Conservation (phyloP, 2,797 vertebrate genomes). For the Urophycis tenuis region DNA sequence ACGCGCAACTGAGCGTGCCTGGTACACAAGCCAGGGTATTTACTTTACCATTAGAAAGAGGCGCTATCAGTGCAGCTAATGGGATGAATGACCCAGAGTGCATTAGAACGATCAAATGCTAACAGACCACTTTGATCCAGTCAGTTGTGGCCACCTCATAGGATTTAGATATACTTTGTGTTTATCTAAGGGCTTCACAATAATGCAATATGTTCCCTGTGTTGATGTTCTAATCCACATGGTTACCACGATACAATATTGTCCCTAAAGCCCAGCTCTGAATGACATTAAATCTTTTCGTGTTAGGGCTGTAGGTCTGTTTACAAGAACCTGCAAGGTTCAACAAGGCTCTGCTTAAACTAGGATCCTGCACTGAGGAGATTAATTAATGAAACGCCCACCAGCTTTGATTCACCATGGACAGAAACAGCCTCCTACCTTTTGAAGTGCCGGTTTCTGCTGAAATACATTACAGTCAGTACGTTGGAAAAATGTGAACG, state of each 20-base stretch:
- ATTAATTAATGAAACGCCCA: not conserved
- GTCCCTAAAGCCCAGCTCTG: not conserved
- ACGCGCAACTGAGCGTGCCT: not conserved
- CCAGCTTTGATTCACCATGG: not conserved
- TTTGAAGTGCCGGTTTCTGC: not conserved
- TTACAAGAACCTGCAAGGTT: too few species aligned
- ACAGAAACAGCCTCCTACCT: not conserved
- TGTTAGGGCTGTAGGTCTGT: not conserved
- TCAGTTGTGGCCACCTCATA: not conserved
- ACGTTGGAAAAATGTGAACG: too few species aligned
- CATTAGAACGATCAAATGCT: constrained; percentile 43
- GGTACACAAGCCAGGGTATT: constrained; percentile 32
- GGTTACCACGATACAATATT: not conserved
- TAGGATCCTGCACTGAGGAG: not conserved
- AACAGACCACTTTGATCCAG: constrained; percentile 25
- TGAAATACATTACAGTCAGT: not conserved
- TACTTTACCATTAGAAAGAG: constrained; percentile 23
- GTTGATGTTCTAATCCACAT: not conserved
- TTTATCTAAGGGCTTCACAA: not conserved
- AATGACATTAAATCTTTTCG: not conserved
- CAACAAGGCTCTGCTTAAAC: too few species aligned
- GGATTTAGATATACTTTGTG: not conserved
- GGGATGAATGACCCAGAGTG: constrained; percentile 44
- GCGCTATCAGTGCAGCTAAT: constrained; percentile 7
- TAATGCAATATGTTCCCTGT: not conserved